Conservation (phyloP, 2,888 invertebrate species). For the Nemapogon koenigi region DNA sequence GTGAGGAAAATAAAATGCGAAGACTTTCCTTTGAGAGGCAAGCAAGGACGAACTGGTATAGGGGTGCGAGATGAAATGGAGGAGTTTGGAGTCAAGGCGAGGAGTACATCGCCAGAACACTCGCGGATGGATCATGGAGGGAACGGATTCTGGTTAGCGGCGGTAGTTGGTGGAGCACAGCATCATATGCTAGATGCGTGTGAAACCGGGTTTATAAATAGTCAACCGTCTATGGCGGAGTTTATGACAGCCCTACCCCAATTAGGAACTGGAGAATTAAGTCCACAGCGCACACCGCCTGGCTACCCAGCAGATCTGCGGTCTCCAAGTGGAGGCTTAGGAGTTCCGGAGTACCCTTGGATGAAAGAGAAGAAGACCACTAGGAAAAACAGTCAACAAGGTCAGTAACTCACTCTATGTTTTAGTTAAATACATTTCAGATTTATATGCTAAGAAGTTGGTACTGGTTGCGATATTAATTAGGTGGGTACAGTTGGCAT, state of each 20-base stretch:
- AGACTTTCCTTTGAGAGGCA: conserved; percentile 58
- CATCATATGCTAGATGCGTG: conserved; percentile 65
- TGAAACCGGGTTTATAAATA: conserved; percentile 93
- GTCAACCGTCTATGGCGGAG: conserved; percentile 94
- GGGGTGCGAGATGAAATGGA: conserved; percentile 66
- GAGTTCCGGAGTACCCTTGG: conserved; percentile 95
- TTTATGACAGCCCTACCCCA: conserved; percentile 88
- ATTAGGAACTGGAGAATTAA: conserved; percentile 70
- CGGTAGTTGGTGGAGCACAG: conserved; percentile 69
- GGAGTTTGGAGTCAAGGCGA: conserved; percentile 73
- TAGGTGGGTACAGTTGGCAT: too few relatives aligned
- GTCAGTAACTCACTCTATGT: too few relatives aligned
- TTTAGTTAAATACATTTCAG: too few relatives aligned
- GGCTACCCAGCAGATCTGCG: conserved; percentile 68
- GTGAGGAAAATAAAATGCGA: conserved; percentile 65
- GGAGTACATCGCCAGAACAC: conserved; percentile 69
- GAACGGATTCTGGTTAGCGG: conserved; percentile 75
- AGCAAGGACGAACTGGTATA: conserved; percentile 54
- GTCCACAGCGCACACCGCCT: conserved; percentile 75
- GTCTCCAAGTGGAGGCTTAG: conserved; percentile 73
- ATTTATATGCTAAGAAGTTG: too few relatives aligned
- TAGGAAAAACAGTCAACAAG: conserved; percentile 90
- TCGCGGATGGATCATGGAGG: conserved; percentile 67
- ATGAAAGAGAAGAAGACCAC: conserved; percentile 98
- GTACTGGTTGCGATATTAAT: too few relatives aligned